Percentiles rank a stretch among this genome's conserved stretches.
Conservation (phyloP, 2,113 vertebrate species). For the Perca flavescens region DNA sequence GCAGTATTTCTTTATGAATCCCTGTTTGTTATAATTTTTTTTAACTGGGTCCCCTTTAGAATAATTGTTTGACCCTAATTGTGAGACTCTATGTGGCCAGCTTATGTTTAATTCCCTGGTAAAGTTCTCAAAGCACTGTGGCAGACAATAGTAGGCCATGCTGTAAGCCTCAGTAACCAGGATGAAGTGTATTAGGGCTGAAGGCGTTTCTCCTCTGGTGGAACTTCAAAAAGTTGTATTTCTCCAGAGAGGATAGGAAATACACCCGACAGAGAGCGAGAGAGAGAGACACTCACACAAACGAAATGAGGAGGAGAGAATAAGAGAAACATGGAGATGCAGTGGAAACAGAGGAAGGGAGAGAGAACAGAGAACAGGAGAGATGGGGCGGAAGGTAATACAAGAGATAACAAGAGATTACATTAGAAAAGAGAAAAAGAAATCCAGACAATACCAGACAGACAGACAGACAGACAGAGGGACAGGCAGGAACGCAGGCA, state of each 20-base stretch:
- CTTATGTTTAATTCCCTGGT: constrained; percentile 49
- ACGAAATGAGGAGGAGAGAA: constrained; percentile 44
- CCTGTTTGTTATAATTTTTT: neutral
- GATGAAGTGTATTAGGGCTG: constrained; percentile 65
- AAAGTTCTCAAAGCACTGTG: constrained; percentile 40
- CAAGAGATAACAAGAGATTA: constrained; percentile 28
- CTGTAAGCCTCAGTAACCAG: constrained; percentile 62
- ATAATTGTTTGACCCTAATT: neutral
- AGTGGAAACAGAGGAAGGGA: constrained; percentile 22
- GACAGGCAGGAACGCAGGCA: neutral
- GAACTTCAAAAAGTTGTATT: constrained; percentile 69
- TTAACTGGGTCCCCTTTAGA: neutral
- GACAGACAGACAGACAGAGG: constrained; percentile 4
- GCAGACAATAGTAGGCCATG: constrained; percentile 52
- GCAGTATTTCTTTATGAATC: neutral
- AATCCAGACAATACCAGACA: constrained; percentile 3
- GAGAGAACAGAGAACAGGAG: constrained; percentile 20
- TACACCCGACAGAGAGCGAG: constrained; percentile 25
- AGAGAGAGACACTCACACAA: constrained; percentile 34
- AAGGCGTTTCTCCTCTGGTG: constrained; percentile 64
- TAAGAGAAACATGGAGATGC: constrained; percentile 40
- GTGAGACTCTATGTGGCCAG: neutral
- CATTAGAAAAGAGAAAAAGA: constrained; percentile 22
- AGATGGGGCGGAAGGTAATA: neutral
- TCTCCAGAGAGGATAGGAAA: constrained; percentile 66